These are phyloP conservation scores for Pungitius pungitius DNA, from an alignment of 2,113 vertebrate genomes.

Conservation along the genomic window DNA sequence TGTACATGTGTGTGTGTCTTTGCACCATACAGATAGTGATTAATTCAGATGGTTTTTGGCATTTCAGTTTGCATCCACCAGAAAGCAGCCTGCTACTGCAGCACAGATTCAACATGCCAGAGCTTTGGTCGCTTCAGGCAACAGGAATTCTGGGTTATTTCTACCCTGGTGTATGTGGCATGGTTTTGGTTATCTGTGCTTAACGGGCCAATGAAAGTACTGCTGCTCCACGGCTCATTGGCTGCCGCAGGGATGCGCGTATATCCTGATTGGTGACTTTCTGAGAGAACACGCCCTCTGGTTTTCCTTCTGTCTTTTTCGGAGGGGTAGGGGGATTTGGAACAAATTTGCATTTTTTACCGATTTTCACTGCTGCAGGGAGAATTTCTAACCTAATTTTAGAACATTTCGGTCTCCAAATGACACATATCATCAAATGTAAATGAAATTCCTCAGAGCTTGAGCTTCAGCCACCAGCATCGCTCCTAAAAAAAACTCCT, in stretches of 20 bases:
- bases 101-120: slow-evolving; percentile 38
- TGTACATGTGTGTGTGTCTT: slow-evolving; percentile 24
- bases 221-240: slow-evolving; percentile 67
- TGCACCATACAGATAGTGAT: slow-evolving; percentile 46
- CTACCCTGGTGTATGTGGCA: slow-evolving; percentile 68
- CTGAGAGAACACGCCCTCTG: slow-evolving; percentile 26
- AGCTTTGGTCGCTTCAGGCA: slow-evolving; percentile 56
- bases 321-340: neutral
- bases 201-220: slow-evolving; percentile 59
- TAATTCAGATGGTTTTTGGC: slow-evolving; percentile 45
- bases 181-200: slow-evolving; percentile 65
- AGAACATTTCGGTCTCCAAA: slow-evolving; percentile 8
- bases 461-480: neutral
- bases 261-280: slow-evolving; percentile 66
- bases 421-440: slow-evolving; percentile 6
- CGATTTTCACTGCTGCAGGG: slow-evolving; percentile 25
- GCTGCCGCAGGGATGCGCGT: slow-evolving; percentile 45
- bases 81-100: slow-evolving; percentile 37
- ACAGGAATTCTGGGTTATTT: slow-evolving; percentile 63
- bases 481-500: neutral
- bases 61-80: slow-evolving; percentile 27
- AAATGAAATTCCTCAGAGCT: slow-evolving; percentile 1
- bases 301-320: neutral
- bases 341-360: slow-evolving; percentile 59
- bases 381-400: slow-evolving; percentile 51